Evolutionary conservation across 2,888 invertebrate genomes (phyloP), one percentile per base, ranked within the genome.

Genomic region (Ochropleura plecta): DNA sequence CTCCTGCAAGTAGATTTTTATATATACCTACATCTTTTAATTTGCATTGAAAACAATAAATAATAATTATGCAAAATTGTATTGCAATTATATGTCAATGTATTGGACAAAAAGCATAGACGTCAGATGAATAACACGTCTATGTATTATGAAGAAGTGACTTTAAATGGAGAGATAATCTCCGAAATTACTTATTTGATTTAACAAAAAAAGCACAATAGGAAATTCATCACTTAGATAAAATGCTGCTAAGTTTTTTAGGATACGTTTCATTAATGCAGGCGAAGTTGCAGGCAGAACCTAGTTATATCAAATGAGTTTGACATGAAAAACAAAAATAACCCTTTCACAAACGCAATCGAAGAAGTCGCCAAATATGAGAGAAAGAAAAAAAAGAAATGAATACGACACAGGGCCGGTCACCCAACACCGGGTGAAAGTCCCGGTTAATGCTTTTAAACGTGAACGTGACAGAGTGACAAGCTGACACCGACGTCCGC

Each of bases 381-480:
- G 73, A 85, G 81, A 79, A 76, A 85, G 62, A 83, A 86, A 83
- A 86, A 81, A 89, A 88, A 72, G 16, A 65, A 65, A 59, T 59
- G 44, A 76, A 67, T n/a, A 88, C 80, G 67, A 89, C 88, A 83
- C 86, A 88, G 86, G 77, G 82, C 88, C 91, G 88, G 95, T 94
- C 94, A 95, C 91, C 94, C 88, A 93, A 95, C 93, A 95, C 95
- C 95, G 92, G 91, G 93, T 92, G 93, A 94, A 94, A 93, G 94
- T 92, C 91, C 89, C 90, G 88, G 89, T 87, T 88, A 88, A 91
- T 86, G 93, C 93, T 95, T 94, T 94, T 94, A 94, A 93, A 90
- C 88, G 90, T 91, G 93, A 92, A 90, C 88, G 90, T 91, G 93
- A 92, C 93, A 92, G 92, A 91, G 92, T 95, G 95, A 95, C 95